phyloP scores from a whole-genome alignment of 2,797 vertebrate species.

The Catamblyrhynchus diadema region DNA sequence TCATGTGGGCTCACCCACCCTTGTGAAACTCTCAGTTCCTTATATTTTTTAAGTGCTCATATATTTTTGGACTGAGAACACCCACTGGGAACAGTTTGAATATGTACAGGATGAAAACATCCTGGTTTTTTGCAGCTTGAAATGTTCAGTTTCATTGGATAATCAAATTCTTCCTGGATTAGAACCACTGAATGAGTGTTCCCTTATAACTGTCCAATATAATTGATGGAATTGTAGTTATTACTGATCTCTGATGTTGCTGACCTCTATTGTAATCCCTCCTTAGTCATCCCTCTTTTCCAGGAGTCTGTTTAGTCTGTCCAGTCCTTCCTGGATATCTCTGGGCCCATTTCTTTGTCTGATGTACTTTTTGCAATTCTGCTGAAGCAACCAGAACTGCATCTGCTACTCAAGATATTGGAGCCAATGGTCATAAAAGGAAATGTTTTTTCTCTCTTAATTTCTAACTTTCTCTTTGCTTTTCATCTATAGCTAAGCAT shows the following conservation, averaged over 20 bases:
- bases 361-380: background rate
- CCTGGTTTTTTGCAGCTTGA: background rate
- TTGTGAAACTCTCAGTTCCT: background rate
- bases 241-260: background rate
- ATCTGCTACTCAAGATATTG: background rate
- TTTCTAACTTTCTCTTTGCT: background rate
- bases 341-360: background rate
- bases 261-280: background rate
- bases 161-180: background rate
- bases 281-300: background rate
- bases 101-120: background rate
- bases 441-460: background rate
- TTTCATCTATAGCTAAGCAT: background rate
- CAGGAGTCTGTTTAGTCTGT: background rate
- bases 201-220: background rate
- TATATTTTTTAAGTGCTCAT: fast-evolving
- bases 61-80: background rate
- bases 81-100: background rate
- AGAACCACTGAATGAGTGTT: background rate
- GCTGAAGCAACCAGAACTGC: background rate
- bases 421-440: background rate
- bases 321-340: background rate
- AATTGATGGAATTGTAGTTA: background rate
- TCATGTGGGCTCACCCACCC: background rate
- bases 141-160: background rate